phyloP scores from a whole-genome alignment of 2,888 invertebrate species.

The Hirtodrosophila confusa region DNA sequence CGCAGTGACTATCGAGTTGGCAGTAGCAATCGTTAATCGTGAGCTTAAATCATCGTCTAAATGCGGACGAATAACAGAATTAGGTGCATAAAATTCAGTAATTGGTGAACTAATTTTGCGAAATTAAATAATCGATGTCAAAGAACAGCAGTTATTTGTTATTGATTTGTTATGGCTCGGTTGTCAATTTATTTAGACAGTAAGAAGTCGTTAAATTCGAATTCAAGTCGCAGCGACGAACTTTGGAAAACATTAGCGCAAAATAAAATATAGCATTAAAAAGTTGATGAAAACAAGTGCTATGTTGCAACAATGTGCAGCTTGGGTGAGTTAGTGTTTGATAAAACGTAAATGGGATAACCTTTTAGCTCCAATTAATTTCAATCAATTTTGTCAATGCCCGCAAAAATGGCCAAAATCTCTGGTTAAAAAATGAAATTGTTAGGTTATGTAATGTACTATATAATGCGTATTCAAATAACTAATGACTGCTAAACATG shows the following conservation, averaged over 20 bases:
- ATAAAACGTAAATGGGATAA: slow-evolving; percentile 33
- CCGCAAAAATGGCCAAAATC: slow-evolving; percentile 78
- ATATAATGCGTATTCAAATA: neutral
- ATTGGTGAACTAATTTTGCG: too few species aligned
- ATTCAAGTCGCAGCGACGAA: too few species aligned
- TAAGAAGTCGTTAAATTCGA: too few species aligned
- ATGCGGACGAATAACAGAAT: too few species aligned
- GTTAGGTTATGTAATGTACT: neutral
- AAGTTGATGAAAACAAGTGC: neutral
- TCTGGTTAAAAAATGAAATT: slow-evolving; percentile 58
- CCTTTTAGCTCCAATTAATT: slow-evolving; percentile 56
- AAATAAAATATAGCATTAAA: neutral
- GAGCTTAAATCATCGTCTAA: too few species aligned
- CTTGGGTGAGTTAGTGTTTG: neutral
- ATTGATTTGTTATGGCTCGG: too few species aligned
- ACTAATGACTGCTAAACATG: slow-evolving; percentile 12
- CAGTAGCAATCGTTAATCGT: slow-evolving; percentile 2
- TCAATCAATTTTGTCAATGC: slow-evolving; percentile 76
- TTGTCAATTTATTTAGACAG: too few species aligned
- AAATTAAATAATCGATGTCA: too few species aligned
- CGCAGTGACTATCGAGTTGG: slow-evolving; percentile 8
- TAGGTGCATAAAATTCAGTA: too few species aligned
- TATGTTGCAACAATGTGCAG: neutral
- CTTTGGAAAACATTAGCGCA: too few species aligned
- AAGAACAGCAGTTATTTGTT: too few species aligned